Percentiles rank a stretch among this genome's conserved stretches.
Evolutionary conservation across 2,797 vertebrate genomes (phyloP).

Genomic region (Neosilurus mollespiculum): DNA sequence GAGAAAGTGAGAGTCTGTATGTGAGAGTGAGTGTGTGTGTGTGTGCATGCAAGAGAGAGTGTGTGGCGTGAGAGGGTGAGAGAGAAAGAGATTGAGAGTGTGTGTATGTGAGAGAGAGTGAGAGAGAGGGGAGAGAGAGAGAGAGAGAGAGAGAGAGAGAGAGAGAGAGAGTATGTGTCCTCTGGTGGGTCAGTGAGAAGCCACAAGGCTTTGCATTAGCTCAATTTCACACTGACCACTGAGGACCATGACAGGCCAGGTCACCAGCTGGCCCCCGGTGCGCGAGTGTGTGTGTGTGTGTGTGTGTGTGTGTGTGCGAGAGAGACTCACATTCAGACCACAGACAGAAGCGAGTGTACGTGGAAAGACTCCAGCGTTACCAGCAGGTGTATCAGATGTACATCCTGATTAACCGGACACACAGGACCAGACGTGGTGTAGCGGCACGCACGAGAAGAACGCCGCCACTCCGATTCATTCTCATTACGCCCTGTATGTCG

Average conservation of each 20-base stretch:
- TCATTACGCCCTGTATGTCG: constrained; percentile 17
- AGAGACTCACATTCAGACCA: not conserved
- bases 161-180: not conserved
- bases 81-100: not conserved
- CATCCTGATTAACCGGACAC: not conserved
- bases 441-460: not conserved
- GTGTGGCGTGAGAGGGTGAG: not conserved
- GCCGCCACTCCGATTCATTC: constrained; percentile 15
- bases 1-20: too few species aligned
- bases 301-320: not conserved
- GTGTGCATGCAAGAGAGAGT: too few species aligned
- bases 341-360: not conserved
- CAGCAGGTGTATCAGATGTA: not conserved
- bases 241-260: constrained; percentile 13
- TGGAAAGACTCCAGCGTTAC: not conserved
- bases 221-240: constrained; percentile 34
- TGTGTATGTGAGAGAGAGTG: not conserved
- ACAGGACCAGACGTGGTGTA: not conserved
- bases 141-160: not conserved
- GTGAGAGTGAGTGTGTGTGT: too few species aligned
- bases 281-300: not conserved
- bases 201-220: constrained; percentile 29
- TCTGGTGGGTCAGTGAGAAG: constrained; percentile 16
- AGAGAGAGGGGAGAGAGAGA: not conserved
- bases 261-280: constrained; percentile 26